Base-by-base conservation (phyloP, 2,113 vertebrate species). In the Calyptommatus sinebrachiatus region DNA sequence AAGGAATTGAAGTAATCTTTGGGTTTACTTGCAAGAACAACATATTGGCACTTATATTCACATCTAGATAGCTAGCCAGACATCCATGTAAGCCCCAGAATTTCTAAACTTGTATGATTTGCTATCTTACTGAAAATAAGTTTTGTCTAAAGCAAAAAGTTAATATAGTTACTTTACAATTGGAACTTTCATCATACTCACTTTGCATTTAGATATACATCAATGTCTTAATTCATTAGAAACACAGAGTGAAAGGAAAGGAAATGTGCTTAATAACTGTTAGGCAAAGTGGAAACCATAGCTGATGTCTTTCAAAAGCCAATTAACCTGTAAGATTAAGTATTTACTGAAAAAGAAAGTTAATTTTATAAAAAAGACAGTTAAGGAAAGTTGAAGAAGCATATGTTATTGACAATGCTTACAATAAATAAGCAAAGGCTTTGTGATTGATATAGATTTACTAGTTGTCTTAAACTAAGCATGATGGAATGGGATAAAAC, bases 11-110 rank as follows among this genome's bases (percentile, higher is more conserved):
- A 71, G 76, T 83, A 86, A 83, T 90, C 84, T 89, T 81, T 88
- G 85, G 88, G 86, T 88, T 92, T 81, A 79, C 84, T 86, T 88
- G 86, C 76, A 90, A 90, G 81, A 82, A 85, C 88, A 92, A 93
- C 65, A 94, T 83, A 86, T 88, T 83, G 82, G 88, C 86, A 86
- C 85, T 93, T 88, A 91, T 53, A 88, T 48, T 41, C 87, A 90
- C 88, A 87, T 69, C 70, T 60, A 84, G 73, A 80, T 85, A 83
- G 78, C 79, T 87, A 84, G 85, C 76, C 77, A 90, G 85, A 89
- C 91, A 89, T 87, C 18, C 88, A 89, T 84, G 80, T 82, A 88
- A 90, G 84, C 70, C 70, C 87, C 85, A 83, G 67, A 78, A 82
- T 87, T 82, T 85, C 78, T 84, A 73, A 81, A 90, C 89, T 89